phyloP scores from a whole-genome alignment of 2,113 vertebrate species.

The Charina bottae region DNA sequence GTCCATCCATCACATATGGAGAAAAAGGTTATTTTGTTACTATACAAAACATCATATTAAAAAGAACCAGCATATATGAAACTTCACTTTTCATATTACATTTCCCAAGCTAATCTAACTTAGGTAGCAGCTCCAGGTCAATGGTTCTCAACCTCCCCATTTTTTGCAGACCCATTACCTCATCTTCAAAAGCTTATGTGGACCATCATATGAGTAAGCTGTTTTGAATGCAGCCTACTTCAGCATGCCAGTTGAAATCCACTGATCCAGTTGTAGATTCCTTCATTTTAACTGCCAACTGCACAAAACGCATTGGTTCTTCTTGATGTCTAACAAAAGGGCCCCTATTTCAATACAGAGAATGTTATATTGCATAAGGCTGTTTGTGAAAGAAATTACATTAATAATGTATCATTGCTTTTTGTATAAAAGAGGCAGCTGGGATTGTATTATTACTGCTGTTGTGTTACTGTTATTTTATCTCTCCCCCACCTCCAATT shows the following conservation, averaged over 20 bases:
- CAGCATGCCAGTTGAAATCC: not conserved
- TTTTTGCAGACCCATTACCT: not conserved
- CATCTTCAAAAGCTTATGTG: not conserved
- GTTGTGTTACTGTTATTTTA: not conserved
- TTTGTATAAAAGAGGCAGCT: not conserved
- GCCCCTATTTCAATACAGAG: not conserved
- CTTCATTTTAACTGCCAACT: not conserved
- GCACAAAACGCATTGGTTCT: not conserved
- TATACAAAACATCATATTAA: not conserved
- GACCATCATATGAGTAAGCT: not conserved
- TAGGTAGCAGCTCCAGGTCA: not conserved
- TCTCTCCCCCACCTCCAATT: not conserved
- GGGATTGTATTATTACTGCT: not conserved
- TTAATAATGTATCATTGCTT: not conserved
- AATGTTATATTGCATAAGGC: not conserved
- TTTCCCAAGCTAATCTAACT: not conserved
- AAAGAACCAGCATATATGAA: not conserved
- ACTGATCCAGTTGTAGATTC: not conserved
- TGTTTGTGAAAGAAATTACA: not conserved
- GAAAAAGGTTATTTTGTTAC: slow-evolving; percentile 1
- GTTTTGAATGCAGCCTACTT: not conserved
- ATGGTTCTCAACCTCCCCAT: not conserved
- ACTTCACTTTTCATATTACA: not conserved
- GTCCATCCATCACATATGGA: not conserved
- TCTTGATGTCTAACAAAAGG: not conserved